These are phyloP conservation scores for Catharus ustulatus DNA, from an alignment of 2,797 vertebrate genomes.

Conservation along the genomic window DNA sequence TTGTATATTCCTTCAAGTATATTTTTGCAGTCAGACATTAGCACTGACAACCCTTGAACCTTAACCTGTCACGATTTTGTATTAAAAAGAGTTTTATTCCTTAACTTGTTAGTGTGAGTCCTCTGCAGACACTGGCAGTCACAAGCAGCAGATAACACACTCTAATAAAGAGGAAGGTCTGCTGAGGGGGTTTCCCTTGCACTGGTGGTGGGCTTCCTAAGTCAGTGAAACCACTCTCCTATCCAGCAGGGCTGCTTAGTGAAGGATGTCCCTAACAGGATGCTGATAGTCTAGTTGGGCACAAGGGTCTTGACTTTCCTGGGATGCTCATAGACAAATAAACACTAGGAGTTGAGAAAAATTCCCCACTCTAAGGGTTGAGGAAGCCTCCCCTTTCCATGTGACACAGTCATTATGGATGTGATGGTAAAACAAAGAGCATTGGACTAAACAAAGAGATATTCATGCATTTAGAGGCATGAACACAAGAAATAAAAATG, in stretches of 20 bases:
- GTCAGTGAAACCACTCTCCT: background rate
- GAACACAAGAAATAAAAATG: background rate
- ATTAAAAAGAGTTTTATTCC: background rate
- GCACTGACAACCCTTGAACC: background rate
- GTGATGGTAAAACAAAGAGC: background rate
- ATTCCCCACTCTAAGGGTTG: background rate
- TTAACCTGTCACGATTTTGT: background rate
- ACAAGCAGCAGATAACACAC: background rate
- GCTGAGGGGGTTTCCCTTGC: background rate
- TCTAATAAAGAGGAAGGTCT: background rate
- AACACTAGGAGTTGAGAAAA: fast-evolving
- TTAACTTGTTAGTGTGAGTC: background rate
- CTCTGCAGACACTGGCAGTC: background rate
- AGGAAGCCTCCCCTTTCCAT: background rate
- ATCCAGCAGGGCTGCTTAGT: background rate
- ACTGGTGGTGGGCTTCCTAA: background rate
- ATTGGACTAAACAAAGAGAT: background rate
- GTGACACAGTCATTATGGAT: background rate
- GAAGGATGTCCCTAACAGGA: background rate
- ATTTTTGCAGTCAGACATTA: background rate
- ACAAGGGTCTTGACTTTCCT: background rate
- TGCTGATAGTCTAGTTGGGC: background rate
- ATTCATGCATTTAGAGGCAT: background rate
- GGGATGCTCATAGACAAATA: background rate
- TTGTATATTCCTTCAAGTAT: background rate